phyloP scores from a whole-genome alignment of 2,888 invertebrate species.

The Abrostola tripartita region DNA sequence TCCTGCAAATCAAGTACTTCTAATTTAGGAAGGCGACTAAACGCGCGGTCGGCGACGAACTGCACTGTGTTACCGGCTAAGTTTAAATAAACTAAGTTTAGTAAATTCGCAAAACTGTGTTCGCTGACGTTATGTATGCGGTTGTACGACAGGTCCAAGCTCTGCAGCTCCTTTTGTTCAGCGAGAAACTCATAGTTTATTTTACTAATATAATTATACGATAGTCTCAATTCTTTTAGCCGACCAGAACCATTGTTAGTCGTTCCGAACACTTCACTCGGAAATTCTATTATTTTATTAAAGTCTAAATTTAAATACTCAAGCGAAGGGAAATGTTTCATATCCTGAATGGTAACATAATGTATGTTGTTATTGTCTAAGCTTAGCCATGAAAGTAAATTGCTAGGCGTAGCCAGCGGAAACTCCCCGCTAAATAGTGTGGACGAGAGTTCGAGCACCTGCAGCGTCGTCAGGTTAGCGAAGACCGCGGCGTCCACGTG shows the following conservation, averaged over 20 bases:
- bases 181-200: conserved; percentile 91
- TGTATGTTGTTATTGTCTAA: conserved; percentile 94
- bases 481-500: conserved; percentile 91
- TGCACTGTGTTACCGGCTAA: conserved; percentile 92
- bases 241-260: conserved; percentile 86
- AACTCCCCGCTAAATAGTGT: conserved; percentile 92
- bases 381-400: conserved; percentile 92
- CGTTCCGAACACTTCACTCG: conserved; percentile 77
- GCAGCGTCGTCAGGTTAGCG: conserved; percentile 90
- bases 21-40: conserved; percentile 91
- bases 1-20: conserved; percentile 92
- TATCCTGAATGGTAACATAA: conserved; percentile 87
- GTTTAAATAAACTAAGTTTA: conserved; percentile 91
- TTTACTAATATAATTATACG: conserved; percentile 91
- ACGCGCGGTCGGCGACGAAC: conserved; percentile 90
- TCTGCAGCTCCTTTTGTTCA: conserved; percentile 90
- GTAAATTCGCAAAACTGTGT: conserved; percentile 91
- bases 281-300: conserved; percentile 92
- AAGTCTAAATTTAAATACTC: conserved; percentile 95
- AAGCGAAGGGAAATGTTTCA: conserved; percentile 90
- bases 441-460: conserved; percentile 94
- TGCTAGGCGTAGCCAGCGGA: conserved; percentile 90
- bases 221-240: conserved; percentile 92
- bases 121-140: conserved; percentile 89
- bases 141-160: conserved; percentile 92